Conservation (phyloP, 2,888 invertebrate species). For the Norana najaformis region DNA sequence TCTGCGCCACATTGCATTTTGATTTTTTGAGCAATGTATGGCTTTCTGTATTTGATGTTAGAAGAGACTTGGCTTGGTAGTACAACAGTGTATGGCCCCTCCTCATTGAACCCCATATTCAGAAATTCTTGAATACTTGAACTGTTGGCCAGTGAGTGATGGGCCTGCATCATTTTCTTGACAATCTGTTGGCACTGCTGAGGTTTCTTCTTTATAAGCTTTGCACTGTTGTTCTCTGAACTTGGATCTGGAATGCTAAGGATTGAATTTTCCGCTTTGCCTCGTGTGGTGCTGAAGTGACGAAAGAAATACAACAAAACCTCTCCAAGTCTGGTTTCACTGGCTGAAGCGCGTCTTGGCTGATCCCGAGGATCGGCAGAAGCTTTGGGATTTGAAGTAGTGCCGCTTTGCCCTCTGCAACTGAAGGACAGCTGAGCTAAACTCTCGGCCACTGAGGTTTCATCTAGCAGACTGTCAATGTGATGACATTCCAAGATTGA, state of each 20-base stretch:
- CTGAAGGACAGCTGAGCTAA: neutral
- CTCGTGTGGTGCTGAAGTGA: neutral
- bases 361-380: neutral
- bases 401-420: neutral
- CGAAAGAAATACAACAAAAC: neutral
- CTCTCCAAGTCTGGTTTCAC: neutral
- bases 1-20: neutral
- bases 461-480: neutral
- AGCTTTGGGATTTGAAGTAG: neutral
- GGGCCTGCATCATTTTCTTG: conserved; percentile 20
- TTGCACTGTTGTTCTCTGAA: neutral
- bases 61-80: neutral
- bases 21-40: neutral
- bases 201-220: neutral
- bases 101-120: neutral
- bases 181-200: conserved; percentile 20
- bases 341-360: neutral
- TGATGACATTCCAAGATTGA: neutral
- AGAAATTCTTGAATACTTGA: conserved; percentile 10
- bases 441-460: neutral
- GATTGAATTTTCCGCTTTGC: neutral
- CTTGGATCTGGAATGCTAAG: neutral
- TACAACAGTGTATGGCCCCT: neutral
- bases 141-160: conserved; percentile 4
- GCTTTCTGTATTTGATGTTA: neutral